Percentiles rank a stretch among this genome's conserved stretches.
These are phyloP conservation scores for Rhagophthalmus giganteus DNA, from an alignment of 2,888 invertebrate genomes.

Conservation along the genomic window DNA sequence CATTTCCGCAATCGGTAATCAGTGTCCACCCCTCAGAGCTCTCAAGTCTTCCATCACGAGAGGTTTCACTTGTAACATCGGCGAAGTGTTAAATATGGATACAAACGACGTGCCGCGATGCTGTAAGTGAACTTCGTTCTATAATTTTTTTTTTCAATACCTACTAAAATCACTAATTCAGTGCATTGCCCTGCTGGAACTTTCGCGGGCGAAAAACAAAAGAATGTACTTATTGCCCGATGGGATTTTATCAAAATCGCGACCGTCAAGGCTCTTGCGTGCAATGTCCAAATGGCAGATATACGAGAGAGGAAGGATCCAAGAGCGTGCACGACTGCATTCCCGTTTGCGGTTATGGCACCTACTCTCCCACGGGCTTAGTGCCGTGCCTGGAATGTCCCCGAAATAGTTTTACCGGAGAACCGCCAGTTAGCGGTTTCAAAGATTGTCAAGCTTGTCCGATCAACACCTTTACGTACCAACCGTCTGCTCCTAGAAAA, in stretches of 20 bases:
- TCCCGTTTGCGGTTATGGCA: constrained; percentile 94
- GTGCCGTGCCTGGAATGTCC: constrained; percentile 94
- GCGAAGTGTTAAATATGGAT: constrained; percentile 93
- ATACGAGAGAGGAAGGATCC: constrained; percentile 87
- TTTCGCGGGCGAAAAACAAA: constrained; percentile 87
- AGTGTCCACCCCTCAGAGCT: constrained; percentile 89
- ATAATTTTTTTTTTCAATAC: constrained; percentile 4
- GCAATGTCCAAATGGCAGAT: constrained; percentile 90
- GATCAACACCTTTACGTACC: constrained; percentile 85
- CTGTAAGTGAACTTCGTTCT: constrained; percentile 63
- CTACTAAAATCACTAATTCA: constrained; percentile 47
- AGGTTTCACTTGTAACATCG: constrained; percentile 91
- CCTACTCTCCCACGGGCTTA: constrained; percentile 91
- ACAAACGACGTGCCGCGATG: constrained; percentile 90
- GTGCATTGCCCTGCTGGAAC: constrained; percentile 98
- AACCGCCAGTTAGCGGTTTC: constrained; percentile 87
- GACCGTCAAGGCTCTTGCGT: constrained; percentile 88
- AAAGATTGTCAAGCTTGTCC: constrained; percentile 94
- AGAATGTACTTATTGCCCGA: constrained; percentile 86
- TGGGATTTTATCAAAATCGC: constrained; percentile 91
- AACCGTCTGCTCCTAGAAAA: constrained; percentile 84
- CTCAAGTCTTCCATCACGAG: constrained; percentile 80
- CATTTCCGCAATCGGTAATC: constrained; percentile 86
- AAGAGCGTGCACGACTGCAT: constrained; percentile 85
- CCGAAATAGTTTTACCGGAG: constrained; percentile 84